Percentiles rank a stretch among this genome's conserved stretches.
Evolutionary conservation across 2,888 invertebrate species (phyloP).

Genomic region (Tetranychus truncatus): DNA sequence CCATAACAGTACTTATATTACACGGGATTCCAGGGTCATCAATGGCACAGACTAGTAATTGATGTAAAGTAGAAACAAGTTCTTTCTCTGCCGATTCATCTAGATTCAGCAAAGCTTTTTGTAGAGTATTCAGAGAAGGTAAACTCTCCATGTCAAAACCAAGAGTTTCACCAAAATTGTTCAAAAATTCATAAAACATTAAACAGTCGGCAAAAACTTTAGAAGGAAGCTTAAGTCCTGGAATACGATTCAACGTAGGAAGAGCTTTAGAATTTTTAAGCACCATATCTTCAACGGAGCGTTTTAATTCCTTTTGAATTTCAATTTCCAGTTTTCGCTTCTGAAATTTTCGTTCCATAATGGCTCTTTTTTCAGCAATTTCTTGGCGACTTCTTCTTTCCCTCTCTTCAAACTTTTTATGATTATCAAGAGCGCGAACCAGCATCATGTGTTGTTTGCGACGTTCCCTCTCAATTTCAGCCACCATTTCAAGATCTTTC

Average conservation of each 20-base stretch:
- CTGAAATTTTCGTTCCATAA: constrained; percentile 49
- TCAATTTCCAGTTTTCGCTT: constrained; percentile 45
- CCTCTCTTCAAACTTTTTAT: constrained; percentile 55
- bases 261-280: constrained; percentile 41
- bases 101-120: constrained; percentile 61
- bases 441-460: constrained; percentile 73
- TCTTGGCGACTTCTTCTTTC: constrained; percentile 60
- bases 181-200: constrained; percentile 89
- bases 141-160: constrained; percentile 75
- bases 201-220: constrained; percentile 76
- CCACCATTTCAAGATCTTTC: constrained; percentile 17
- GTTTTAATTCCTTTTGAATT: constrained; percentile 52
- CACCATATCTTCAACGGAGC: constrained; percentile 79
- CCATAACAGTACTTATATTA: constrained; percentile 61
- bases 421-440: constrained; percentile 64
- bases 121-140: constrained; percentile 67
- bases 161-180: constrained; percentile 83
- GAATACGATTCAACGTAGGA: constrained; percentile 49
- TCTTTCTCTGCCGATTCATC: constrained; percentile 59
- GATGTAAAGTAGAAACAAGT: constrained; percentile 64
- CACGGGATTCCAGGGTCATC: constrained; percentile 46
- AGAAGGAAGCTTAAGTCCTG: constrained; percentile 59
- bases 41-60: constrained; percentile 71
- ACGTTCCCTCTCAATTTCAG: constrained; percentile 50
- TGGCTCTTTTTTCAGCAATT: constrained; percentile 46